phyloP scores from a whole-genome alignment of 2,113 vertebrate genomes.

The Haemorhous mexicanus region DNA sequence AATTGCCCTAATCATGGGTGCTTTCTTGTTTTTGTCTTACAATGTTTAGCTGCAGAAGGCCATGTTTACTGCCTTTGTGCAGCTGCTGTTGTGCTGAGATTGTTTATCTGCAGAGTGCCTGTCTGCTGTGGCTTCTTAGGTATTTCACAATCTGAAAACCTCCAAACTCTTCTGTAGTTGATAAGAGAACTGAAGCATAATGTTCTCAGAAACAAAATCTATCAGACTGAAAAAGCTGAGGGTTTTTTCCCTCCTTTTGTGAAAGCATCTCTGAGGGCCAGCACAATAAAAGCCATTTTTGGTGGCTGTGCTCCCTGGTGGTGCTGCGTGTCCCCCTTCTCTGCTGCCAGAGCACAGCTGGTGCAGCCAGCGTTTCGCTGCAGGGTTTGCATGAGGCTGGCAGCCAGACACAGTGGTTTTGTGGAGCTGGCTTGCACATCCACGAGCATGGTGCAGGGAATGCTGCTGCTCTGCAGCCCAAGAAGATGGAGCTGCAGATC shows the following conservation, averaged over 20 bases:
- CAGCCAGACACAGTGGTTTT: background rate
- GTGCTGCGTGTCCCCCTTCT: background rate
- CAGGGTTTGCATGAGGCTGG: background rate
- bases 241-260: background rate
- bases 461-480: no score
- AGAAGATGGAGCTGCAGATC: background rate
- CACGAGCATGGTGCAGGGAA: background rate
- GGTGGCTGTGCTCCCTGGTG: background rate
- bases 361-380: background rate
- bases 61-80: conserved; percentile 57
- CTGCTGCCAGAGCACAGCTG: background rate
- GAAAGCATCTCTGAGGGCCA: background rate
- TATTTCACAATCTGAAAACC: conserved; percentile 62
- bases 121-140: conserved; percentile 42
- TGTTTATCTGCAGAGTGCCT: conserved; percentile 61
- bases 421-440: background rate
- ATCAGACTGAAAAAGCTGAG: background rate
- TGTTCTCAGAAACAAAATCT: conserved; percentile 37
- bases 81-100: conserved; percentile 57
- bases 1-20: conserved; percentile 11
- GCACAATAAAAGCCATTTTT: background rate
- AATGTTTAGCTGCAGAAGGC: conserved; percentile 58
- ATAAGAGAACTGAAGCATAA: conserved; percentile 6
- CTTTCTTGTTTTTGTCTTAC: conserved; percentile 51
- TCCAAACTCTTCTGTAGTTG: background rate